Base-by-base conservation (phyloP, 1,140 invertebrate genomes). In the Drosophila seguyi region DNA sequence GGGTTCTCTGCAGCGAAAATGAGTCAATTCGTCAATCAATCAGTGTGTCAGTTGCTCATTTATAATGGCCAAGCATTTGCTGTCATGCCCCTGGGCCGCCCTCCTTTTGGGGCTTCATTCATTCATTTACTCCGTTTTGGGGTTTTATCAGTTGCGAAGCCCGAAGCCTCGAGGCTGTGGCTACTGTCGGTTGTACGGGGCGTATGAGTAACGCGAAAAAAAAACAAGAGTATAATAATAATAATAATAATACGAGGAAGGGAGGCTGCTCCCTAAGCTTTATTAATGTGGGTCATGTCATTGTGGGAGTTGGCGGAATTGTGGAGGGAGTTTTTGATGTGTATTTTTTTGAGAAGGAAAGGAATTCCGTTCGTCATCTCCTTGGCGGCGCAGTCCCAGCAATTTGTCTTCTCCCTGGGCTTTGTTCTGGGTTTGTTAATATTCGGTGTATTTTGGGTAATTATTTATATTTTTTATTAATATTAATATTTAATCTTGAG, bases 21-120 rank as follows among this genome's bases (percentile, higher is more conserved):
- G 78, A 87, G 80, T 87, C 84, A 88, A 87, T 87, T 87, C 84
- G 84, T 87, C 84, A 88, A 88, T 87, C 84, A 87, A 87, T 87
- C 84, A 80, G 84, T 87, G 76, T 88, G 84, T 87, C 84, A 87
- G 84, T 88, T 53, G 80, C 80, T 87, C 84, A 84, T 87, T 87
- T 84, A 87, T 87, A 83, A 77, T 88, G 60, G 50, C 60, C 67
- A 66, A 71, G 68, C 62, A 59, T 76, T 76, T 58, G 29, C 42
- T 66, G 73, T 52, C 47, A 25, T 39, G 47, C 31, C 34, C 68
- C 68, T n/a, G 31, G n/a, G n/a, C 31, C 38, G 25, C 27, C 36
- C 31, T 22, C 22, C 22, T 25, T 25, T 41, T 11, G 14, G 59
- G 16, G 22, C 34, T 18, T 58, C 20, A 42, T 55, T 78, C 65